Base-by-base conservation (phyloP, 1,140 invertebrate species). In the Caerostris extrusa region DNA sequence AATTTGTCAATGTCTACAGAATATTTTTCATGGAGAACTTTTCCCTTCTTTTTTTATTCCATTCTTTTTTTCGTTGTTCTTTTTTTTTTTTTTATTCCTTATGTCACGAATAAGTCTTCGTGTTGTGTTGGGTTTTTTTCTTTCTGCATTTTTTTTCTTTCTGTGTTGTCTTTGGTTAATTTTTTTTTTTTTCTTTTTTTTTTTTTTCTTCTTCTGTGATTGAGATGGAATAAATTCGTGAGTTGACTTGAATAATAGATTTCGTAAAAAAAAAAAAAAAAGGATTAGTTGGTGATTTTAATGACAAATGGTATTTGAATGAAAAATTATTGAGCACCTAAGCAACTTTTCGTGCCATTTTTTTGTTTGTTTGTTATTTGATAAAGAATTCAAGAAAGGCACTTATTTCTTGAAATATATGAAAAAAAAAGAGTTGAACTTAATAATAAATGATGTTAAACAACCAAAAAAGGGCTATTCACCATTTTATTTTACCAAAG, bases 1-100 rank as follows among this genome's bases (percentile, higher is more conserved):
- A 50, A 88, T 88, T 88, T 88, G 86, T 88, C 86, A 88, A 88
- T 88, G 86, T 88, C 86, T 64, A 10, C 8, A 19, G 19, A 58
- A 85, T 34, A 85, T 60, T 85, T 83, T 60, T 34, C 55, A 58
- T 58, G 19, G 10, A 7, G 17, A 85, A 85, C 12, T 53, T 53
- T 50, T 53, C 50, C 64, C n/a, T 34, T 17, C 3, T 64, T 60
- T 10, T 10, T 60, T 17, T 14, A 5, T 10, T 5, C 7, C 34
- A 7, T 5, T n/a, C 19, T 69, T 69, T 69, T 69, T 69, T n/a
- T 77, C 10, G 17, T 0, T 10, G 5, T 19, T 69, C 50, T 12
- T 50, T 71, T 77, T 77, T 77, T 8, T 77, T 71, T 50, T 34
- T 34, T 34, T 34, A 77, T 53, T 64, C 53, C 6, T 77, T 77